Evolutionary conservation across 64 coral and sea anemone genomes (phyloP).

Genomic region (Actinia tenebrosa): DNA sequence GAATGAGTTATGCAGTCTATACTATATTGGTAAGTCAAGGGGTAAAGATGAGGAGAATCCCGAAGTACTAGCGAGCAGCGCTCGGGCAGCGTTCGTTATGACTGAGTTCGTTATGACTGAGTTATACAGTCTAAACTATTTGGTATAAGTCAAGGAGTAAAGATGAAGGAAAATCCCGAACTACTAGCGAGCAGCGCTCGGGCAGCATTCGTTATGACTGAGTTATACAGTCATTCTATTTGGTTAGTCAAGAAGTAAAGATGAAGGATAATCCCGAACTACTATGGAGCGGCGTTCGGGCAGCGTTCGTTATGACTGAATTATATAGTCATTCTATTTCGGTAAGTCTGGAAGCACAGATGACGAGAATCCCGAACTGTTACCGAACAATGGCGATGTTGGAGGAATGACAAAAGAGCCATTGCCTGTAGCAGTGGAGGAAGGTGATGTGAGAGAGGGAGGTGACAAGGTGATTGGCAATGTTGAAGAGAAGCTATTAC

Average conservation of each 20-base stretch:
- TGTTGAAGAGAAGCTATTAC: slow-evolving; percentile 30
- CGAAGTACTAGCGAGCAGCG: background rate
- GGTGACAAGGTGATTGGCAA: slow-evolving; percentile 40
- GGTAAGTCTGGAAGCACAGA: slow-evolving; percentile 42
- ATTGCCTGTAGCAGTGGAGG: slow-evolving; percentile 41
- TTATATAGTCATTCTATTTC: background rate
- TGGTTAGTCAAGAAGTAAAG: slow-evolving; percentile 19
- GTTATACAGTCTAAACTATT: background rate
- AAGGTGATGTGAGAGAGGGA: slow-evolving; percentile 30
- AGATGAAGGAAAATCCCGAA: slow-evolving; percentile 24
- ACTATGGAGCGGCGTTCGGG: background rate
- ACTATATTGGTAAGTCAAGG: slow-evolving; percentile 11
- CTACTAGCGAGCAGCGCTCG: background rate
- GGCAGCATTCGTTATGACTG: too few relatives aligned
- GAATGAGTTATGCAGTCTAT: too few relatives aligned
- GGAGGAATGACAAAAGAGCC: slow-evolving; percentile 37
- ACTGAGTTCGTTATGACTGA: background rate
- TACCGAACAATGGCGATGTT: slow-evolving; percentile 53
- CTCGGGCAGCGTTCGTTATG: background rate
- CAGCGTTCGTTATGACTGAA: background rate
- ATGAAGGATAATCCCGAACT: slow-evolving; percentile 26
- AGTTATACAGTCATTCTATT: background rate
- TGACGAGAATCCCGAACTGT: slow-evolving; percentile 32
- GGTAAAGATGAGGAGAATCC: slow-evolving; percentile 20
- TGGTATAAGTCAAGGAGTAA: slow-evolving; percentile 27